phyloP scores from a whole-genome alignment of 2,113 vertebrate genomes.

The Plecturocebus donacophilus region DNA sequence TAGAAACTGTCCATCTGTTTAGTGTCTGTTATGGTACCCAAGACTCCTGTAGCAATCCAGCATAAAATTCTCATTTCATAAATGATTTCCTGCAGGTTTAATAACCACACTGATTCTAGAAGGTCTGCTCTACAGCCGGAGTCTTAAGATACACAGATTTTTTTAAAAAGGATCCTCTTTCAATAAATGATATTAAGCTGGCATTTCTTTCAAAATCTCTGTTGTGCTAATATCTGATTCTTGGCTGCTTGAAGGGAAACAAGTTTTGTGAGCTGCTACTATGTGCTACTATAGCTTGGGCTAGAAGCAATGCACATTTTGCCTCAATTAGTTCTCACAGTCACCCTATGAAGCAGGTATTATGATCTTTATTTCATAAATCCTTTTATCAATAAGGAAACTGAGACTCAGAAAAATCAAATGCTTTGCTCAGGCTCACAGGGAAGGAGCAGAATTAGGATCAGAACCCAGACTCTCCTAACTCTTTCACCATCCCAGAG shows the following conservation, averaged over 20 bases:
- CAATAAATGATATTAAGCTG: background rate
- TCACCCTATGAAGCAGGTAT: background rate
- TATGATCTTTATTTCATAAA: background rate
- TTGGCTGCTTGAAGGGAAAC: background rate
- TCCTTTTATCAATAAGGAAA: background rate
- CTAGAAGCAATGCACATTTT: too few species aligned
- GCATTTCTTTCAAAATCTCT: background rate
- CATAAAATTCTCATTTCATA: background rate
- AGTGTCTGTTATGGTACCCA: background rate
- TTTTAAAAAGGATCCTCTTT: background rate
- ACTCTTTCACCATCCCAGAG: background rate
- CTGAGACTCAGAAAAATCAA: background rate
- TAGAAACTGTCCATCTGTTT: background rate
- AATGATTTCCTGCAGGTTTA: background rate
- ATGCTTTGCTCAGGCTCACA: background rate
- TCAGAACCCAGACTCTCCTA: background rate
- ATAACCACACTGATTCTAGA: background rate
- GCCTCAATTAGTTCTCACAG: background rate
- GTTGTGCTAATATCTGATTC: background rate
- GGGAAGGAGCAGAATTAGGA: background rate
- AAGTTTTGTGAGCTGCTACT: background rate
- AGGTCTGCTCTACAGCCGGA: background rate
- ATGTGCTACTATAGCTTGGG: background rate
- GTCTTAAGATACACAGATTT: background rate
- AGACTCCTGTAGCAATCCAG: background rate